Evolutionary conservation across 2,888 invertebrate genomes (phyloP).

Genomic region (Bugula neritina): DNA sequence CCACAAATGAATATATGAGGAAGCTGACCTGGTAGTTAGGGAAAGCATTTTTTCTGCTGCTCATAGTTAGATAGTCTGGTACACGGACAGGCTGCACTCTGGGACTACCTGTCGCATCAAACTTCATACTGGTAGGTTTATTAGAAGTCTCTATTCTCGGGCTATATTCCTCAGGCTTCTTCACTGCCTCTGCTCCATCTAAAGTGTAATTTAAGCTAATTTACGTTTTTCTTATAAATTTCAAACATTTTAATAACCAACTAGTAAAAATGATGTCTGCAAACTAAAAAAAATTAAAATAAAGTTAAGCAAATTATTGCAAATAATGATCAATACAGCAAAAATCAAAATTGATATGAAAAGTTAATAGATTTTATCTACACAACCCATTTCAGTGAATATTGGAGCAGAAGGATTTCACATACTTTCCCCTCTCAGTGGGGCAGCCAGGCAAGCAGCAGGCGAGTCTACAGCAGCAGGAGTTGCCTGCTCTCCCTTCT

Average conservation of each 20-base stretch:
- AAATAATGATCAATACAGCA: too few relatives aligned
- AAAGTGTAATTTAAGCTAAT: too few relatives aligned
- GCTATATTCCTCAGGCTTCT: neutral
- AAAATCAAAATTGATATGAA: too few relatives aligned
- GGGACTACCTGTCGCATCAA: slow-evolving; percentile 42
- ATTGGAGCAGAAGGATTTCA: too few relatives aligned
- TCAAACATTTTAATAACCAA: too few relatives aligned
- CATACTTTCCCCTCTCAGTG: neutral
- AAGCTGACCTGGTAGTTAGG: slow-evolving; percentile 44
- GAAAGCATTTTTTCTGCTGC: slow-evolving; percentile 43
- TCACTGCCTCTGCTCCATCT: neutral
- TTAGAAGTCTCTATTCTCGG: neutral
- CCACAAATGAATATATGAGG: too few relatives aligned
- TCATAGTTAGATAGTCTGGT: slow-evolving; percentile 41
- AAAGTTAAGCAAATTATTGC: too few relatives aligned
- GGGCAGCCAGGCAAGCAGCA: slow-evolving; percentile 29
- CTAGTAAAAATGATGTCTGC: too few relatives aligned
- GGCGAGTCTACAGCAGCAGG: slow-evolving; percentile 46
- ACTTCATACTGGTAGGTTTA: slow-evolving; percentile 33
- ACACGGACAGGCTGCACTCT: slow-evolving; percentile 39
- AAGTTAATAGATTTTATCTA: too few relatives aligned
- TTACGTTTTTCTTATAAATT: too few relatives aligned
- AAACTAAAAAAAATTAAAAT: too few relatives aligned
- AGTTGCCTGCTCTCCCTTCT: slow-evolving; percentile 43
- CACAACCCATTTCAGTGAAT: too few relatives aligned